Percentiles rank a stretch among this genome's conserved stretches.
These are phyloP conservation scores for Scaptomyza caliginosa DNA, from an alignment of 2,888 invertebrate genomes.

Conservation along the genomic window DNA sequence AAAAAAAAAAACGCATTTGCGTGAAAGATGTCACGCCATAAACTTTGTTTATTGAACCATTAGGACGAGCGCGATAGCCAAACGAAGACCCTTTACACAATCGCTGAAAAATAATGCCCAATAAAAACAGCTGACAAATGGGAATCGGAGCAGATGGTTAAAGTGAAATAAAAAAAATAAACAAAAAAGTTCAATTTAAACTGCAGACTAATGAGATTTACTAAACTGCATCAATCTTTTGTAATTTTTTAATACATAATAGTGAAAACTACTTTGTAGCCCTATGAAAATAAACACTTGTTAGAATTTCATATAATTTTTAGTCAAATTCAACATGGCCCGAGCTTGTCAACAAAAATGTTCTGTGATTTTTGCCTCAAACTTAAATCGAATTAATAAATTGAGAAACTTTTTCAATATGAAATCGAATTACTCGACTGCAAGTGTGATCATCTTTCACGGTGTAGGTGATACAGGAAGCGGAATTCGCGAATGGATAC, in stretches of 20 bases:
- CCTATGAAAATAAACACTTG: background rate
- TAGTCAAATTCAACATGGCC: background rate
- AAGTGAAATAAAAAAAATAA: background rate
- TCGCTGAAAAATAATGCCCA: conserved; percentile 18
- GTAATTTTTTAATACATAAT: background rate
- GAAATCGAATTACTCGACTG: background rate
- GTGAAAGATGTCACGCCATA: conserved; percentile 79
- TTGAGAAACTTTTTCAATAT: background rate
- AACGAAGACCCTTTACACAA: conserved; percentile 15
- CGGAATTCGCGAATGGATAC: conserved; percentile 87
- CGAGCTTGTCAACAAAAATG: background rate
- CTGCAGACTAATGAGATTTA: background rate
- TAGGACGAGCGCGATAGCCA: conserved; percentile 52
- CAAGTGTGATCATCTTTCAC: conserved; percentile 88
- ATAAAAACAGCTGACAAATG: conserved; percentile 53
- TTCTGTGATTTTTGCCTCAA: background rate
- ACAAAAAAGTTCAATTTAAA: background rate
- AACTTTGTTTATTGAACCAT: conserved; percentile 75
- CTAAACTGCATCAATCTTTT: background rate
- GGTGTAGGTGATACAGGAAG: conserved; percentile 89
- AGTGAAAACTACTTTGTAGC: background rate
- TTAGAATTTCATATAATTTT: background rate
- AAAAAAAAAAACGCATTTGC: too few relatives aligned
- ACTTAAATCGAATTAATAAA: background rate
- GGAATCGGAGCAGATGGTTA: conserved; percentile 7